A percentile compares a stretch with the other conserved stretches of the same genome.
Evolutionary conservation across 2,888 invertebrate genomes (phyloP).

Genomic region (Limnephilus lunatus): DNA sequence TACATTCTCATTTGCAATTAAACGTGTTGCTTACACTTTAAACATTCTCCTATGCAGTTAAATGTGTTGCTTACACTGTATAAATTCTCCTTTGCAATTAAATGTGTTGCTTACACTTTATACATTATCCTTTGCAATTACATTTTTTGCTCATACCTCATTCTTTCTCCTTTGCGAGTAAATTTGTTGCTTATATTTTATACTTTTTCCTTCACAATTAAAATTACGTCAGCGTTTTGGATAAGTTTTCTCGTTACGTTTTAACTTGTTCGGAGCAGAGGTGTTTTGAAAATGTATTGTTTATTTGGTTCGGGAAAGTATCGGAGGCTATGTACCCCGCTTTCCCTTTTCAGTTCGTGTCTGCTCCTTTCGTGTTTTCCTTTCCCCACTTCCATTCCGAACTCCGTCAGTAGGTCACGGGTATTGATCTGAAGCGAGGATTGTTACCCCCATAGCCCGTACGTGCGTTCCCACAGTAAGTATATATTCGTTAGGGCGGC

Average conservation of each 20-base stretch:
- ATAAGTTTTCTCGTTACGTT: background rate
- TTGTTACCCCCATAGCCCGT: constrained; percentile 44
- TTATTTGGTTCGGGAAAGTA: background rate
- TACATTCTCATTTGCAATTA: too few species aligned
- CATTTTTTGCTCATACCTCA: too few species aligned
- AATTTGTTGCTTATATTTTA: background rate
- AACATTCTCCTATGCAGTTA: too few species aligned
- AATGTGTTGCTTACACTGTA: too few species aligned
- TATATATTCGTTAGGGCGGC: constrained; percentile 21
- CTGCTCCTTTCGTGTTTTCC: constrained; percentile 3
- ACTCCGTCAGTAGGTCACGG: constrained; percentile 55
- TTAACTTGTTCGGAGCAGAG: background rate
- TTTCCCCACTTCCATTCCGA: constrained; percentile 21
- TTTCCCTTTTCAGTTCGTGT: constrained; percentile 40
- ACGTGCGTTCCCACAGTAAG: constrained; percentile 24
- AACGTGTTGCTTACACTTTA: too few species aligned
- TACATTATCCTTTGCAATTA: too few species aligned
- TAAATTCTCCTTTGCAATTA: too few species aligned
- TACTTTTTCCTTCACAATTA: background rate
- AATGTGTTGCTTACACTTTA: too few species aligned
- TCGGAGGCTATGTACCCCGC: background rate
- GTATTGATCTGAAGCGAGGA: constrained; percentile 54
- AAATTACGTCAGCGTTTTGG: background rate
- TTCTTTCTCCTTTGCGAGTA: too few species aligned
- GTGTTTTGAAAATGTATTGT: constrained; percentile 5